Conservation (phyloP, 2,113 vertebrate genomes). For the Prunella himalayana region DNA sequence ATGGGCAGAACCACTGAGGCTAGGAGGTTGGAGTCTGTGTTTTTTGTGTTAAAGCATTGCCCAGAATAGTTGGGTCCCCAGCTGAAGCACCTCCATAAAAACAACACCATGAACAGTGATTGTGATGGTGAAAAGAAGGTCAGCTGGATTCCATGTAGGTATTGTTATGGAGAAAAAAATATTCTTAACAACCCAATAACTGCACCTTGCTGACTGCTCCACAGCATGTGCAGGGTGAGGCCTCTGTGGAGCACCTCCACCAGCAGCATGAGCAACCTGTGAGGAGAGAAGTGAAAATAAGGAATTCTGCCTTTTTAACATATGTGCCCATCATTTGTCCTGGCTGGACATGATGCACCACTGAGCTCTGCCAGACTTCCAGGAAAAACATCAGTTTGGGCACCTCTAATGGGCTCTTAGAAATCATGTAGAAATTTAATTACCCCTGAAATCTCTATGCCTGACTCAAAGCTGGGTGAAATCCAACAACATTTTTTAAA, state of each 20-base stretch:
- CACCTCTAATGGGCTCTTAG: background rate
- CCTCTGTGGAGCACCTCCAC: background rate
- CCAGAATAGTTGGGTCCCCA: background rate
- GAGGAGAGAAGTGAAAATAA: background rate
- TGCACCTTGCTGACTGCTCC: background rate
- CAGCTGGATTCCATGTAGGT: background rate
- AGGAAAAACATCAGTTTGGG: background rate
- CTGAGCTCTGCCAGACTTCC: background rate
- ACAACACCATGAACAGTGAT: background rate
- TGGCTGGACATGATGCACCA: background rate
- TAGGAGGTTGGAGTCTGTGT: background rate
- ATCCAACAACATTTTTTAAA: background rate
- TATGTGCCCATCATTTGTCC: fast-evolving
- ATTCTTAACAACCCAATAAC: background rate
- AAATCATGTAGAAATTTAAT: background rate
- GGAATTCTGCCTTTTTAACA: background rate
- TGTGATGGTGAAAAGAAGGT: background rate
- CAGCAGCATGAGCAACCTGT: background rate
- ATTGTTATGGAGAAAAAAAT: background rate
- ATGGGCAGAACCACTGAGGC: background rate
- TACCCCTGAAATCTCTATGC: background rate
- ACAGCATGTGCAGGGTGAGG: background rate
- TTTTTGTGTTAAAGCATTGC: background rate
- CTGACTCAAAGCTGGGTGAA: background rate
- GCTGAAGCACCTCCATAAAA: background rate